Evolutionary conservation across 2,888 invertebrate genomes (phyloP).

Genomic region (Linnaemya tessellans): DNA sequence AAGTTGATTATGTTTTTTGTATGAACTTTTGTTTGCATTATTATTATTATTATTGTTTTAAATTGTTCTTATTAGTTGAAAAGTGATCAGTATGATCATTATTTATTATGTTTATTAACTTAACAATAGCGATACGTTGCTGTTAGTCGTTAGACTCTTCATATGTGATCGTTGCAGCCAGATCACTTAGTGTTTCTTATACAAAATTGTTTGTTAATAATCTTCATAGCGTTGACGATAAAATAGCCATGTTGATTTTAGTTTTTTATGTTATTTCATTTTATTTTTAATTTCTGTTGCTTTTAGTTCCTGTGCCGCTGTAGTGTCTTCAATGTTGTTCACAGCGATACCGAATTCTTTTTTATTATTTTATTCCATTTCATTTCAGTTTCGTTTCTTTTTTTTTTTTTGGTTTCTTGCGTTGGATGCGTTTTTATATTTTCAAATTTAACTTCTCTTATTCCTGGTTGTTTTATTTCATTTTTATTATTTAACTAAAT

Average conservation of each 20-base stretch:
- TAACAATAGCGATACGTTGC: conserved; percentile 20
- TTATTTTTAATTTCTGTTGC: conserved; percentile 15
- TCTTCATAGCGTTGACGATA: conserved; percentile 7
- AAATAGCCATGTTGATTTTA: conserved; percentile 41
- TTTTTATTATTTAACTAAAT: conserved; percentile 40
- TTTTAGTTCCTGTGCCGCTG: conserved; percentile 49
- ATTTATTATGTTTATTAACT: conserved; percentile 29
- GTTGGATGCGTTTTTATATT: conserved; percentile 65
- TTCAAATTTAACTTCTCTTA: conserved; percentile 26
- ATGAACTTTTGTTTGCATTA: conserved; percentile 27
- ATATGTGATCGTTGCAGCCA: conserved; percentile 2
- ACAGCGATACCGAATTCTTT: not conserved
- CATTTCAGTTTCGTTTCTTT: not conserved
- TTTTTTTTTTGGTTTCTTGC: conserved; percentile 44
- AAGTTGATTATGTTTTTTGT: conserved; percentile 5
- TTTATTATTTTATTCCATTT: too few species aligned
- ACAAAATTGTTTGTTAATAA: conserved; percentile 23
- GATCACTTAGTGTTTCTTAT: too few species aligned
- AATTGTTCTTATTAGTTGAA: conserved; percentile 22
- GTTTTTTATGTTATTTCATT: conserved; percentile 16
- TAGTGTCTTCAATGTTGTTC: conserved; percentile 22
- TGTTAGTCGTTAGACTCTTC: conserved; percentile 12
- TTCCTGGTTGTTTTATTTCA: conserved; percentile 37
- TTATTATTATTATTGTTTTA: not conserved
- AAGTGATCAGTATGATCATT: conserved; percentile 25